Evolutionary conservation across 2,113 vertebrate genomes (phyloP).

Genomic region (Phylloscopus trochiloides): DNA sequence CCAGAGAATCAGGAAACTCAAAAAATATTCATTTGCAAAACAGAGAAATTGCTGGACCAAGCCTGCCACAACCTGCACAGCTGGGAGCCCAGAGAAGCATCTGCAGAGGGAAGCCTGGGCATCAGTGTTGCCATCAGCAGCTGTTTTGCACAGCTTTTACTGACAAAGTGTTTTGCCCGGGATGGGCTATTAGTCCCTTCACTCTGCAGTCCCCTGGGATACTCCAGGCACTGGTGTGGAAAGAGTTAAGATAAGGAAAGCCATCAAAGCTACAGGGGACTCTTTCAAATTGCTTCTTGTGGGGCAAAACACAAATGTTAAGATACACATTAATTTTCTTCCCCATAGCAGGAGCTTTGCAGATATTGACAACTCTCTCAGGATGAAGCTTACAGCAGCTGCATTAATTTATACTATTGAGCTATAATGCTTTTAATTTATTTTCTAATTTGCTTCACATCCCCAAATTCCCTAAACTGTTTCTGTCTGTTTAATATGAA

Average conservation of each 20-base stretch:
- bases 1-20: not conserved
- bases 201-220: not conserved
- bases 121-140: not conserved
- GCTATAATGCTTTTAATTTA: constrained; percentile 71
- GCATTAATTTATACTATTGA: constrained; percentile 68
- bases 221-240: not conserved
- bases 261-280: constrained; percentile 37
- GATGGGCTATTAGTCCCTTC: not conserved
- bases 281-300: constrained; percentile 31
- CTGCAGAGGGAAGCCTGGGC: not conserved
- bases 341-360: constrained; percentile 38
- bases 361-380: constrained; percentile 70
- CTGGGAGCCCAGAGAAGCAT: not conserved
- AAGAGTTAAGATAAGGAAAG: constrained; percentile 52
- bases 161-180: not conserved
- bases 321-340: constrained; percentile 55
- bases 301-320: constrained; percentile 40
- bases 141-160: not conserved
- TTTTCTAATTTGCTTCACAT: constrained; percentile 71
- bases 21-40: not conserved
- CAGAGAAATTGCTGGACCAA: not conserved
- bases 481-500: constrained; percentile 64
- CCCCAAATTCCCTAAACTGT: constrained; percentile 66
- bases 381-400: constrained; percentile 56
- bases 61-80: not conserved